phyloP scores from a whole-genome alignment of 2,888 invertebrate species.

The Diogma glabrata region DNA sequence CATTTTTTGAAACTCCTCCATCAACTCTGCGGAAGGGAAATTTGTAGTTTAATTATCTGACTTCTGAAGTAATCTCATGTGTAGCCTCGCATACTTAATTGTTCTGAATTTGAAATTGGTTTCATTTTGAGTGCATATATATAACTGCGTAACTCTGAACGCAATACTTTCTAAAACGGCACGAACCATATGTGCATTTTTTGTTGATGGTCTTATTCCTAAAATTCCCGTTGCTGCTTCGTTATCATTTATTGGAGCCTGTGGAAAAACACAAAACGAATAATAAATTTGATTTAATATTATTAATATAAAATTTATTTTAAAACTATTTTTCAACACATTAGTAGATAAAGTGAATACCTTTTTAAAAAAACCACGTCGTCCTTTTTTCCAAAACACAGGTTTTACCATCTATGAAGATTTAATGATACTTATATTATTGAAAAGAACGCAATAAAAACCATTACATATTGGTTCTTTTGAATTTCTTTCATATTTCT shows the following conservation, averaged over 20 bases:
- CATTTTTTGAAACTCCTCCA: constrained; percentile 92
- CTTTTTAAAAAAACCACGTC: constrained; percentile 1
- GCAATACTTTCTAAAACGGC: constrained; percentile 78
- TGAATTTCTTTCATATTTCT: too few species aligned
- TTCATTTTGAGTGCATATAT: constrained; percentile 58
- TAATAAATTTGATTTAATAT: neutral
- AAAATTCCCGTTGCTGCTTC: constrained; percentile 75
- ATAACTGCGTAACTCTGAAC: constrained; percentile 69
- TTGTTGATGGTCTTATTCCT: constrained; percentile 52
- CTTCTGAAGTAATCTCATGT: too few species aligned
- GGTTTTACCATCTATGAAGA: constrained; percentile 5
- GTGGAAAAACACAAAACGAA: constrained; percentile 20
- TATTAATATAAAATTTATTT: neutral
- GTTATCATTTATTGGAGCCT: constrained; percentile 85
- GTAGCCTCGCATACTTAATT: too few species aligned
- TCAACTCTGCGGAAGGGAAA: constrained; percentile 76
- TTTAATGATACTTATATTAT: too few species aligned
- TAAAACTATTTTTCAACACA: neutral
- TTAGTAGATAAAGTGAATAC: too few species aligned
- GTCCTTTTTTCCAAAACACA: constrained; percentile 6
- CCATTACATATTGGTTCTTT: too few species aligned
- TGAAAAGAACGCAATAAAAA: too few species aligned
- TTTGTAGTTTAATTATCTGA: constrained; percentile 3
- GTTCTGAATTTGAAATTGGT: constrained; percentile 44
- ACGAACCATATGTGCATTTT: constrained; percentile 64